Evolutionary conservation across 2,888 invertebrate genomes (phyloP), one percentile per base, ranked within the genome.

Genomic region (Nineta flava): DNA sequence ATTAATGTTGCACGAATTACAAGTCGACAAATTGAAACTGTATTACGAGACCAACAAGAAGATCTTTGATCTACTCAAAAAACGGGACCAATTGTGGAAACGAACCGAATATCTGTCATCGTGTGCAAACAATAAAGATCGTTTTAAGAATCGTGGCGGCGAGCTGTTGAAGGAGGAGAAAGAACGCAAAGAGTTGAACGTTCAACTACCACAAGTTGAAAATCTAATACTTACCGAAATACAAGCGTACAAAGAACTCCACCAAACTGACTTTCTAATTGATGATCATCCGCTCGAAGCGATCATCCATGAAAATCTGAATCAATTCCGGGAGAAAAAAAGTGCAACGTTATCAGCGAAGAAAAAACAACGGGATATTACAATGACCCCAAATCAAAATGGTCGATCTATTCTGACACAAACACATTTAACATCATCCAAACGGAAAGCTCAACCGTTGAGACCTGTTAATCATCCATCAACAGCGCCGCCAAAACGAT

Each of bases 101-200:
- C 79, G 86, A 59, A 81, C 85, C 77, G 69, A 76, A 2, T 83
- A 83, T 52, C 65, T 92, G 46, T 87, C 91, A 55, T 75, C 76
- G 16, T 76, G 81, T 48, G 82, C 85, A 0, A 75, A 76, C n/a
- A 85, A 87, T 58, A 86, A 87, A 0, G 81, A 83, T 55, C 75
- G 93, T 1, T 88, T 82, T 61, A 82, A 87, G 57, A 92, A 93
- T 65, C 75, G 94, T 35, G 92, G 93, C 0, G 91, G 93, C 0
- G 83, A 87, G 55, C 68, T 94, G 6, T 67, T 94, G 1, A 76
- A 78, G 48, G 93, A 93, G 62, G 93, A 94, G 64, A 87, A 83
- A 57, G 87, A 88, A 59, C 69, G 92, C n/a, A 92, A 87, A 62
- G 71, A 75, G 9, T 75, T 90, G 9, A 73, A 76, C 34, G 82